These are phyloP conservation scores for Geotria australis DNA, from an alignment of 2,797 vertebrate genomes.

Conservation along the genomic window DNA sequence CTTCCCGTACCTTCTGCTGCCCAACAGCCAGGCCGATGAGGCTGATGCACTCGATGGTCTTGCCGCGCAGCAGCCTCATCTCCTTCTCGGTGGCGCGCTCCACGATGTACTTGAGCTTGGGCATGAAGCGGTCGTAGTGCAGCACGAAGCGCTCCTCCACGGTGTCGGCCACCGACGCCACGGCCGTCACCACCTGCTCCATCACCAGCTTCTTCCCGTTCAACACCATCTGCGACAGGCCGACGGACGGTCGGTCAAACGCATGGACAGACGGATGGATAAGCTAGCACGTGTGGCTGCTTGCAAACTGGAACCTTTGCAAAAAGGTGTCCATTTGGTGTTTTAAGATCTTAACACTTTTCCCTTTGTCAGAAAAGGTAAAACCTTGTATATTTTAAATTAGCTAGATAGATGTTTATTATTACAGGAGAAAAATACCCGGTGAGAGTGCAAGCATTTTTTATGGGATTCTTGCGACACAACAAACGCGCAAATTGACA, in stretches of 20 bases:
- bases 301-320: no score
- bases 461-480: no score
- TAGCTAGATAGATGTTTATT: no score
- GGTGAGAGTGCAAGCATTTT: no score
- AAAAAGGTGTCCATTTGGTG: no score
- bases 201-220: constrained; percentile 91
- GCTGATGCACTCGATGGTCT: constrained; percentile 96
- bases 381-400: no score
- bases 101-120: constrained; percentile 82
- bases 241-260: neutral
- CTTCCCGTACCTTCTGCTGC: constrained; percentile 47
- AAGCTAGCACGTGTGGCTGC: no score
- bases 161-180: constrained; percentile 89
- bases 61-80: constrained; percentile 64
- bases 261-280: no score
- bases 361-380: no score
- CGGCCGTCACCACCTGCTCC: constrained; percentile 97
- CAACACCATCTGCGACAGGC: constrained; percentile 38
- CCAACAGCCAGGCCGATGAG: constrained; percentile 89
- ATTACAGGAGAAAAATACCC: no score
- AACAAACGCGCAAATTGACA: no score
- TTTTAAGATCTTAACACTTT: no score
- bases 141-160: constrained; percentile 95
- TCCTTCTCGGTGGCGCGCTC: constrained; percentile 92
- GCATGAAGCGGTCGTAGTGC: constrained; percentile 91